Conservation (phyloP, 2,797 vertebrate genomes). For the Poecilia gillii region DNA sequence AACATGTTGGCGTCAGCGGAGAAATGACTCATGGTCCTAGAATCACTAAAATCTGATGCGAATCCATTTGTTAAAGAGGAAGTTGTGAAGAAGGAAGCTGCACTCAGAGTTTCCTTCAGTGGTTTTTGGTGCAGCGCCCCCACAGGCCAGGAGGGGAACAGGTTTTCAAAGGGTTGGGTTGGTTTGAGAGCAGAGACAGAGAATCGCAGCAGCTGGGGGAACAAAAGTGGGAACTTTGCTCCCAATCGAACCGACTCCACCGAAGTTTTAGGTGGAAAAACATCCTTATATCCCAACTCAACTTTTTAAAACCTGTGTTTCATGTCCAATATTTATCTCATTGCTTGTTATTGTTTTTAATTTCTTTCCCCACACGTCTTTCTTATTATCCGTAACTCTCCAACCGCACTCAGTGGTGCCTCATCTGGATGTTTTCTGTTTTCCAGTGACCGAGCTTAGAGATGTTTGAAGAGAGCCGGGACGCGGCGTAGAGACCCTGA, state of each 20-base stretch:
- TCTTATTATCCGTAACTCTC: not conserved
- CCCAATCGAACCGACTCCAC: too few relatives aligned
- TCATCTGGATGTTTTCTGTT: not conserved
- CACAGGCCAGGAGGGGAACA: too few relatives aligned
- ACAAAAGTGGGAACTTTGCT: too few relatives aligned
- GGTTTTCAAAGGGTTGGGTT: not conserved
- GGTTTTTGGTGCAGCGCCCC: too few relatives aligned
- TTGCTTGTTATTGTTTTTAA: not conserved
- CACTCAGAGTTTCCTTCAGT: too few relatives aligned
- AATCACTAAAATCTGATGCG: too few relatives aligned
- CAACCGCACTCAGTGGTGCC: not conserved
- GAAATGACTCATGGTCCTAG: too few relatives aligned
- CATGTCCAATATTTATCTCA: not conserved
- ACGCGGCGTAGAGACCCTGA: constrained; percentile 4
- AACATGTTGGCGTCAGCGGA: too few relatives aligned
- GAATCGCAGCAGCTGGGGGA: not conserved
- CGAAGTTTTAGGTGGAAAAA: too few relatives aligned
- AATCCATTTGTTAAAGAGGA: too few relatives aligned
- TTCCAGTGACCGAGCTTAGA: not conserved
- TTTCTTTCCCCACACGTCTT: not conserved
- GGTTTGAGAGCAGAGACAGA: not conserved
- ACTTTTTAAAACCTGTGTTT: not conserved
- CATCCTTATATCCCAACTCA: not conserved
- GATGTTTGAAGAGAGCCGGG: not conserved
- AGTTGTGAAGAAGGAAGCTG: too few relatives aligned